A percentile compares a stretch with the other conserved stretches of the same genome.
phyloP scores from a whole-genome alignment of 2,113 vertebrate species.

The Prunella himalayana region DNA sequence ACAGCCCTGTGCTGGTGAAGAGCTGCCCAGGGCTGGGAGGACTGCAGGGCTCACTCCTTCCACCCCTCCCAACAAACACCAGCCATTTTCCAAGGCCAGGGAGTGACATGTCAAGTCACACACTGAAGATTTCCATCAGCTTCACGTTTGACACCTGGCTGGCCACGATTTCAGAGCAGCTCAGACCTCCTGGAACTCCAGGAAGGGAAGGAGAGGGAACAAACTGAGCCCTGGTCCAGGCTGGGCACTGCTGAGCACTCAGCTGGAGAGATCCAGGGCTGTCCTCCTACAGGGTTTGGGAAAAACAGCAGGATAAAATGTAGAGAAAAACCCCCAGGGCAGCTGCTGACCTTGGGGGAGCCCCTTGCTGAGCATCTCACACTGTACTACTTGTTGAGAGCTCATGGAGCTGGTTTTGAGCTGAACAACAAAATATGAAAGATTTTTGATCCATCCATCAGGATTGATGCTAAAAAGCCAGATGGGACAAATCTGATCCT shows the following conservation, averaged over 20 bases:
- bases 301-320: neutral
- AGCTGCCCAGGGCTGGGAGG: neutral
- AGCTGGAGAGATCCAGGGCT: neutral
- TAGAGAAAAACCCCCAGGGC: neutral
- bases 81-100: neutral
- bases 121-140: neutral
- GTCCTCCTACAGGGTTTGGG: fast-evolving
- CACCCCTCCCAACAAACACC: neutral
- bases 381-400: fast-evolving
- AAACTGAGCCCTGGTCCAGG: neutral
- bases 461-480: fast-evolving
- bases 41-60: neutral
- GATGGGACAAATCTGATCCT: slow-evolving; percentile 11
- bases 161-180: neutral
- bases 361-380: neutral
- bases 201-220: neutral
- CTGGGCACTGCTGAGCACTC: neutral
- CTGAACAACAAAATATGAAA: neutral
- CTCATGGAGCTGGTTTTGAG: neutral
- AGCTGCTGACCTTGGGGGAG: fast-evolving
- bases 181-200: neutral
- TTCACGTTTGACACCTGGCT: neutral
- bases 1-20: neutral
- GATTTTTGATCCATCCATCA: fast-evolving
- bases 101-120: fast-evolving